Conservation (phyloP, 2,113 vertebrate genomes). For the Vulpes ferrilata region DNA sequence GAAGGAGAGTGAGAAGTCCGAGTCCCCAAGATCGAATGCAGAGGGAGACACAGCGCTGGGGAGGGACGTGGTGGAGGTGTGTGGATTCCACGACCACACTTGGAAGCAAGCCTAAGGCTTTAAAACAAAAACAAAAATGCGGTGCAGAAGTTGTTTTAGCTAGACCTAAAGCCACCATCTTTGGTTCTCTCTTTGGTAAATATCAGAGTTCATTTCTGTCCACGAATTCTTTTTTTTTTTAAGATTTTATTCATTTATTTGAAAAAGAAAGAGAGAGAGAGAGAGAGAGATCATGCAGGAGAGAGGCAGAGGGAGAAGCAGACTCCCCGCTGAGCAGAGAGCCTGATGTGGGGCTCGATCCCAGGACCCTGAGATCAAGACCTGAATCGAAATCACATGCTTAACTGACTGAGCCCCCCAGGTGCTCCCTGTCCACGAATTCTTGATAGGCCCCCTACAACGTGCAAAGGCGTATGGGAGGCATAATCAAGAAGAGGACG, state of each 20-base stretch:
- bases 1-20: conserved; percentile 58
- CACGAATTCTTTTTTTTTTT: too few relatives aligned
- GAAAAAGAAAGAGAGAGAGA: too few relatives aligned
- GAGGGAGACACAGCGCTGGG: background rate
- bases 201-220: background rate
- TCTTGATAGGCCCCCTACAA: background rate
- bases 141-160: background rate
- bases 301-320: too few relatives aligned
- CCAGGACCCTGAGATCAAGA: too few relatives aligned
- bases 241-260: too few relatives aligned
- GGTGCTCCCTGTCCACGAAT: background rate
- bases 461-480: background rate
- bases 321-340: too few relatives aligned
- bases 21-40: background rate
- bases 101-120: background rate
- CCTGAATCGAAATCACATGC: too few relatives aligned
- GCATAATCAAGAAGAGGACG: background rate
- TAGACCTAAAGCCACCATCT: background rate
- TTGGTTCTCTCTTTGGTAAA: background rate
- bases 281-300: too few relatives aligned
- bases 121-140: background rate
- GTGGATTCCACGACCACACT: background rate
- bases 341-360: too few relatives aligned
- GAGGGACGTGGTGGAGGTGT: background rate
- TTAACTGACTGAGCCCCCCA: too few relatives aligned